Evolutionary conservation across 1,140 invertebrate species (phyloP).

Genomic region (Heliconius melpomene): DNA sequence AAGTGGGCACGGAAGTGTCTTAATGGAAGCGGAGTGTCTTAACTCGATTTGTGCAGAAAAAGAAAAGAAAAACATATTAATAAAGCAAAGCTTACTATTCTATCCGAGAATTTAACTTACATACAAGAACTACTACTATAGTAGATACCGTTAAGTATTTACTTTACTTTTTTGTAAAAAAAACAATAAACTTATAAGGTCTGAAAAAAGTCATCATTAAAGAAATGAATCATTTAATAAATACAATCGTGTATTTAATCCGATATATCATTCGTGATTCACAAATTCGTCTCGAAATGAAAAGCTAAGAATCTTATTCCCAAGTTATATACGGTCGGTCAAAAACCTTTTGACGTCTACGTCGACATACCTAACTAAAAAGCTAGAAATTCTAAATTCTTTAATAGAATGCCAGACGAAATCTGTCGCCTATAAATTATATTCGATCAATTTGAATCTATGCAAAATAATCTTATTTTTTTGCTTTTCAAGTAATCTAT

Average conservation of each 20-base stretch:
- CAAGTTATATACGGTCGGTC: constrained; percentile 13
- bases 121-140: not conserved
- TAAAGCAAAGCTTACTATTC: no score
- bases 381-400: constrained; percentile 1
- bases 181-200: not conserved
- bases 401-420: not conserved
- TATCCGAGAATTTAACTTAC: not conserved
- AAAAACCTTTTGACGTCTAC: constrained; percentile 5
- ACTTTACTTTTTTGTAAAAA: not conserved
- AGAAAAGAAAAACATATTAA: no score
- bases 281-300: not conserved
- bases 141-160: not conserved
- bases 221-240: constrained; percentile 1
- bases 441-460: not conserved
- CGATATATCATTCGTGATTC: not conserved
- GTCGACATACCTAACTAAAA: constrained; percentile 3
- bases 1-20: no score
- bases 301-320: constrained; percentile 20
- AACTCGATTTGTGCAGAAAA: no score
- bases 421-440: constrained; percentile 5
- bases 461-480: no score
- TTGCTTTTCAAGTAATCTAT: no score
- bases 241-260: not conserved
- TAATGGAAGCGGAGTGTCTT: no score
- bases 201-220: not conserved